A percentile compares a stretch with the other conserved stretches of the same genome.
Evolutionary conservation across 2,888 invertebrate species (phyloP).

Genomic region (Amphimallon solstitiale): DNA sequence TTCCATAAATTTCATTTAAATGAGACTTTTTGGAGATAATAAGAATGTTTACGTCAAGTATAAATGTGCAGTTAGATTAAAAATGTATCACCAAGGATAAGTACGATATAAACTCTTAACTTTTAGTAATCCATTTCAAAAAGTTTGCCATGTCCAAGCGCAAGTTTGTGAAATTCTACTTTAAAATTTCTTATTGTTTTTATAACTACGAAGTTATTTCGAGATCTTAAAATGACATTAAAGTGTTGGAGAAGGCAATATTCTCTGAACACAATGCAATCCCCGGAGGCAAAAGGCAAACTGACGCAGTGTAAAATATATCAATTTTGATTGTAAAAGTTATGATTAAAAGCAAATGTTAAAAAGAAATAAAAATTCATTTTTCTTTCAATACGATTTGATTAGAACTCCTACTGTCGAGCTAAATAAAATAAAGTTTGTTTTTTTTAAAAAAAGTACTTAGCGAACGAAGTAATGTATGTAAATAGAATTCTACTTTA

Average conservation of each 20-base stretch:
- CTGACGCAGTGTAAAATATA: not conserved
- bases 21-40: too few relatives aligned
- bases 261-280: not conserved
- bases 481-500: too few relatives aligned
- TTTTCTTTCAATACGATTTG: not conserved
- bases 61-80: too few relatives aligned
- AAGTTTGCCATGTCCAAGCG: too few relatives aligned
- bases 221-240: not conserved
- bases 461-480: too few relatives aligned
- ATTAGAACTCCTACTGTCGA: not conserved
- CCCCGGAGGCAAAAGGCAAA: not conserved
- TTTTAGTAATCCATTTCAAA: too few relatives aligned
- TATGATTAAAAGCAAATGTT: slow-evolving; percentile 6
- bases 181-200: not conserved
- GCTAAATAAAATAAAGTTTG: not conserved
- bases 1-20: too few relatives aligned
- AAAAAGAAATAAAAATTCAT: not conserved
- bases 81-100: too few relatives aligned
- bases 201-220: not conserved
- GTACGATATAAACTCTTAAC: too few relatives aligned
- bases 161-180: not conserved
- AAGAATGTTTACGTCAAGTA: too few relatives aligned
- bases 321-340: not conserved
- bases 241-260: slow-evolving; percentile 11
- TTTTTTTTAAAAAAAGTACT: too few relatives aligned